Conservation (phyloP, 2,113 vertebrate species). For the Cathartes aura region DNA sequence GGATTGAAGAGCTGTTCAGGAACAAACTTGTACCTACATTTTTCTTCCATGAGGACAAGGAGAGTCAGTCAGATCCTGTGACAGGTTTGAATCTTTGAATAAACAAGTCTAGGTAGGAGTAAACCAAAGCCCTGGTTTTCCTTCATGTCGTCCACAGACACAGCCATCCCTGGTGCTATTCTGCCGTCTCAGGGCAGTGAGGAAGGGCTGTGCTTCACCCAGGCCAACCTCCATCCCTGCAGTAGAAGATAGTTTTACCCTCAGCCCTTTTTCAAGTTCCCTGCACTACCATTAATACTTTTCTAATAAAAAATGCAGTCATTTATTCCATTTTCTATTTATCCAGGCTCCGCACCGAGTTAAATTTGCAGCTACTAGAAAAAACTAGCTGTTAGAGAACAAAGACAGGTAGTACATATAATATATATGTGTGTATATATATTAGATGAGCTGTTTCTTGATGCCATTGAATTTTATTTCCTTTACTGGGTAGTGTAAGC, state of each 20-base stretch:
- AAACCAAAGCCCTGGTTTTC: neutral
- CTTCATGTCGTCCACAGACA: fast-evolving
- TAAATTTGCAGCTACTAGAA: neutral
- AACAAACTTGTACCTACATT: neutral
- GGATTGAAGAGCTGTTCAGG: neutral
- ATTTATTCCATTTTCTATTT: neutral
- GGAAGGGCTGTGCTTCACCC: neutral
- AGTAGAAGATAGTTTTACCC: neutral
- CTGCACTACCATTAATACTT: neutral
- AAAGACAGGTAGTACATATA: neutral
- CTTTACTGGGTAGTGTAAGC: neutral
- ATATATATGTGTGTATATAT: too few relatives aligned
- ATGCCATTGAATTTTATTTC: neutral
- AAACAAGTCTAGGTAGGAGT: neutral
- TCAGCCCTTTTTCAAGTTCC: neutral
- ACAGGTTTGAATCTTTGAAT: neutral
- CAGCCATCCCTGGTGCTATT: neutral
- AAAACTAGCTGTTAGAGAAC: neutral
- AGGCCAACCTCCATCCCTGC: neutral
- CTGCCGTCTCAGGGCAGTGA: neutral
- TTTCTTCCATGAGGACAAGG: neutral
- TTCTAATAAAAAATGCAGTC: neutral
- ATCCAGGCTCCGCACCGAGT: neutral
- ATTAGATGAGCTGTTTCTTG: neutral
- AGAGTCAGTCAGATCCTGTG: neutral